Base-by-base conservation (phyloP, 2,113 vertebrate species). In the Paralichthys olivaceus region DNA sequence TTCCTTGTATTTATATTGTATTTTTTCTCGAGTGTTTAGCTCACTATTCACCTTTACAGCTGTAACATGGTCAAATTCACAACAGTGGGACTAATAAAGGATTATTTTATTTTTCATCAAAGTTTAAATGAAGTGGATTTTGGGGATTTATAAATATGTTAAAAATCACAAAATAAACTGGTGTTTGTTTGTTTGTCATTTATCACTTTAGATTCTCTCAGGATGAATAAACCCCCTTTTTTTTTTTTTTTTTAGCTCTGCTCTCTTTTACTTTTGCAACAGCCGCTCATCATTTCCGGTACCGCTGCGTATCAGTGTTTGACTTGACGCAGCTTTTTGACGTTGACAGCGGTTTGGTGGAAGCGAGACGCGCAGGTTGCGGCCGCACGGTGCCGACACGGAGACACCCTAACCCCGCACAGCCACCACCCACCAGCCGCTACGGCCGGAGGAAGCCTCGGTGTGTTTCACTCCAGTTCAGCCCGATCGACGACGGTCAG, bases 251-350 rank as follows among this genome's bases (percentile, higher is more conserved):
- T 5, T 7, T 2, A 25, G 23, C 23, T 20, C 5, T 59, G 0
- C 15, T 62, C 51, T 7, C 12, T 79, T 14, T 77, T 72, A 73
- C 12, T 73, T 74, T 69, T 55, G 47, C 60, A n/a, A 57, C 7
- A 0, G n/a, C 2, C 20, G 9, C 22, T 25, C 55, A 7, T 26
- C 54, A 43, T 11, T 83, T 90, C 86, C 88, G 79, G 73, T 74
- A 0, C n/a, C 1, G 5, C n/a, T 19, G n/a, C 0, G 5, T 2
- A 15, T 25, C 3, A 37, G 34, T 8, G 7, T 0, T 34, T 59
- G 6, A 22, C 70, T 88, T 73, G 19, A 71, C 74, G 49, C 54
- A 49, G 70, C 55, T 5, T 13, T 22, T 49, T 49, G 45, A n/a
- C 5, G 6, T n/a, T 53, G 49, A 53, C 20, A n/a, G 20, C 0